Conservation (phyloP, 2,797 vertebrate species). For the Coendou prehensilis region DNA sequence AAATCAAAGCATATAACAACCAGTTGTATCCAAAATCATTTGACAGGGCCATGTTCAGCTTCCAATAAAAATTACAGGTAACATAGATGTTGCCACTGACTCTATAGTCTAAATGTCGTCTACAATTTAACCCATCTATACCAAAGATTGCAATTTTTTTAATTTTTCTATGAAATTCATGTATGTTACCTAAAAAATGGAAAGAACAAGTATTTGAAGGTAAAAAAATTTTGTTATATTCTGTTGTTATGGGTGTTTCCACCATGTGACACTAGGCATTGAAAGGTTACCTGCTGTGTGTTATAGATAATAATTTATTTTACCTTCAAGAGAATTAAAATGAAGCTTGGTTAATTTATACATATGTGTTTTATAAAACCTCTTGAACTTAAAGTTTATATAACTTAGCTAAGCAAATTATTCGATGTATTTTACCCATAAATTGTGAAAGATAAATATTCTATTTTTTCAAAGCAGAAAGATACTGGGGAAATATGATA, state of each 20-base stretch:
- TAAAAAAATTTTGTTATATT: too few species aligned
- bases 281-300: not conserved
- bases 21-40: not conserved
- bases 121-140: not conserved
- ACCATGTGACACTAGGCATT: not conserved
- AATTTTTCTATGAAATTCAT: too few species aligned
- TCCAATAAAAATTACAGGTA: not conserved
- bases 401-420: not conserved
- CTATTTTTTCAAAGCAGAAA: not conserved
- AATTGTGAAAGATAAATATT: constrained; percentile 17
- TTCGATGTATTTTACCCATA: not conserved
- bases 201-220: too few species aligned
- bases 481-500: not conserved
- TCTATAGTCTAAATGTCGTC: not conserved
- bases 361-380: not conserved
- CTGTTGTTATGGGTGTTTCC: not conserved
- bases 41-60: not conserved
- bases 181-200: too few species aligned
- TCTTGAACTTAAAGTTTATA: not conserved
- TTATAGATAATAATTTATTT: not conserved
- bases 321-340: not conserved
- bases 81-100: not conserved
- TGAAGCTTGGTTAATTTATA: not conserved
- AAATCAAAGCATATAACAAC: not conserved
- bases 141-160: not conserved